Conservation (phyloP, 2,797 vertebrate species). For the Syndactyla subalaris region DNA sequence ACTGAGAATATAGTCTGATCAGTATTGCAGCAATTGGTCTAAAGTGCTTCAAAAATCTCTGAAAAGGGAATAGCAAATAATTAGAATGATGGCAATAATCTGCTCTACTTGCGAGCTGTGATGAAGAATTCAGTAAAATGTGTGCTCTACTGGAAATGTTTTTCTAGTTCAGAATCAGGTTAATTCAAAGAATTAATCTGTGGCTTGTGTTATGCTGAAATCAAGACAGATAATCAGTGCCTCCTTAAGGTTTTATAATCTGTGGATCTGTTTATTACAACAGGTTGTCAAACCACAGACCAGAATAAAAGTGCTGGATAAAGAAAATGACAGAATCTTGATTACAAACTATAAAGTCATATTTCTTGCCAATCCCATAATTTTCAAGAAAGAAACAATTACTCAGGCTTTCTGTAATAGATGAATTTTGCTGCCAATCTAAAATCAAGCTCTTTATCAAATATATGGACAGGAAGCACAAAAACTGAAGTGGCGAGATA, state of each 20-base stretch:
- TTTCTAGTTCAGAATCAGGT: background rate
- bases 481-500: background rate
- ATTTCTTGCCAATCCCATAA: background rate
- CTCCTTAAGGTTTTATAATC: background rate
- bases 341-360: background rate
- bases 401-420: background rate
- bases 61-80: background rate
- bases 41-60: background rate
- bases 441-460: background rate
- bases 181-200: background rate
- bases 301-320: background rate
- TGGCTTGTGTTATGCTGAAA: background rate
- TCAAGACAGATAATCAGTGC: background rate
- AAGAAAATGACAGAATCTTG: background rate
- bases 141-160: background rate
- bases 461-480: background rate
- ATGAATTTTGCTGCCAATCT: background rate
- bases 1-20: background rate
- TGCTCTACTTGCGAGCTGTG: background rate
- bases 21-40: background rate
- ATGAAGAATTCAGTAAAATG: background rate
- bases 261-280: background rate
- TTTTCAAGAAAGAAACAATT: background rate
- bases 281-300: background rate
- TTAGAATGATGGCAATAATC: background rate